Conservation (phyloP, 2,888 invertebrate species). For the Ochropacha duplaris region DNA sequence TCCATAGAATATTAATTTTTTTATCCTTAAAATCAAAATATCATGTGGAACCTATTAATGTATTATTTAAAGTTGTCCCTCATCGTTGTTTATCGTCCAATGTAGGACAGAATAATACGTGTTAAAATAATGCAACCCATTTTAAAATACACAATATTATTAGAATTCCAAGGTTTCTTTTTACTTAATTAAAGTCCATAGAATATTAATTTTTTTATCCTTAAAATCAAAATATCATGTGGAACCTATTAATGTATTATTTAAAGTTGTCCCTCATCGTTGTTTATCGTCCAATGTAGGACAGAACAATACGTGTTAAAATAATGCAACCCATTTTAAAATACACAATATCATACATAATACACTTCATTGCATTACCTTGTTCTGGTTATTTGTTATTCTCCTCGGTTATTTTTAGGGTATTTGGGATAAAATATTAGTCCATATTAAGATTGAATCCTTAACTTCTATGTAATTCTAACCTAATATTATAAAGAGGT, state of each 20-base stretch:
- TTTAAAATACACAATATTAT: neutral
- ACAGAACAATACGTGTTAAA: neutral
- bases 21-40: neutral
- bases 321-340: neutral
- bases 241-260: neutral
- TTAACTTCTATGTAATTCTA: too few species aligned
- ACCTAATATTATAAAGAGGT: too few species aligned
- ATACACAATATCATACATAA: neutral
- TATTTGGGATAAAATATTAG: too few species aligned
- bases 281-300: neutral
- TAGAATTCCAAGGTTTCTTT: too few species aligned
- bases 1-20: too few species aligned
- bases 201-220: too few species aligned
- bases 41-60: neutral
- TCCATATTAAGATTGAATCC: too few species aligned
- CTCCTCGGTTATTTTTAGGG: neutral
- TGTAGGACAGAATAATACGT: neutral
- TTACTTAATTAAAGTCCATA: too few species aligned
- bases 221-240: neutral
- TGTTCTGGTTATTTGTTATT: neutral
- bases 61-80: neutral
- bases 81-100: neutral
- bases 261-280: neutral
- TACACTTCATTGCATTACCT: too few species aligned
- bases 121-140: neutral